Evolutionary conservation across 2,113 vertebrate genomes (phyloP), one percentile per base, ranked within the genome.

Genomic region (Dendropsophus ebraccatus): DNA sequence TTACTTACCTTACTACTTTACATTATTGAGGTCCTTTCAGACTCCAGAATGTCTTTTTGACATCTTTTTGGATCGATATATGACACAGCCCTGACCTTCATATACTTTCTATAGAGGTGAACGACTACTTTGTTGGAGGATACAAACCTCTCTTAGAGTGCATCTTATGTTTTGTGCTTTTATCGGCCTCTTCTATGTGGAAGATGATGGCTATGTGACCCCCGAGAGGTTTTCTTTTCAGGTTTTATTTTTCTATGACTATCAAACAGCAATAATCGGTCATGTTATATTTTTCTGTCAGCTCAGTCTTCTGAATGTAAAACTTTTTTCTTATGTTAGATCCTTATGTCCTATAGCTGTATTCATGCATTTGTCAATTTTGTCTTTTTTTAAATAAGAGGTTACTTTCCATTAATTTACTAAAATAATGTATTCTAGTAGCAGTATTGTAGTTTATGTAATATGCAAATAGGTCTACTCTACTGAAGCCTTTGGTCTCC

Each of bases 171-270:
- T 52, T 76, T 50, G 45, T 8, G 41, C 45, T 52, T 52, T 76
- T 28, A 76, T 28, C 9, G 13, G 25, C 23, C 41, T 28, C 45
- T 76, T 76, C 45, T 37, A n/a, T 49, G 16, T 2, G 13, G 73
- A 75, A 76, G 47, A 76, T 50, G 73, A 76, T 76, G 47, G 23
- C 45, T 74, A 1, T 25, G 25, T 76, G 73, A 76, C 73, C 73
- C 52, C n/a, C 47, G 28, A 30, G n/a, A 50, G 73, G n/a, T 76
- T 76, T 75, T 76, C 47, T 13, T 21, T 41, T 41, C 32, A 41
- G 32, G 10, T 37, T 41, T 41, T 19, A 14, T 70, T 37, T 41
- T 49, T 70, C 23, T 70, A 21, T 11, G 17, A 70, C 67, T 12
- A 32, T 67, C 3, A 67, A 35, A 67, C 62, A 32, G 6, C 30